Percentiles rank a stretch among this genome's conserved stretches.
phyloP scores from a whole-genome alignment of 2,797 vertebrate genomes.

The Champsocephalus esox region DNA sequence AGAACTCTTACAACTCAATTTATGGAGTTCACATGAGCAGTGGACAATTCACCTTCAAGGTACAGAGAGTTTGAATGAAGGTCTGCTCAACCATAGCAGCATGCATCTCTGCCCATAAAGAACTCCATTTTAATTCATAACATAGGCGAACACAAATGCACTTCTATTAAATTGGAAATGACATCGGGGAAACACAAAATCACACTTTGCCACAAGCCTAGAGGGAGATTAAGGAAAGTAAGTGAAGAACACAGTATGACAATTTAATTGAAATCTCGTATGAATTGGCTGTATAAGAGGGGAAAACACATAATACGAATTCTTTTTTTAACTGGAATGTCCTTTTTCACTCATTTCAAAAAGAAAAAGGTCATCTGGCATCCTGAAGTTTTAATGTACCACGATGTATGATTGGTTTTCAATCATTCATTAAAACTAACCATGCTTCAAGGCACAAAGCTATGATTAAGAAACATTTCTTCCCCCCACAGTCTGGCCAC shows the following conservation, averaged over 20 bases:
- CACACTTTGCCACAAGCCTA: conserved; percentile 72
- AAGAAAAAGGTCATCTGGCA: conserved; percentile 80
- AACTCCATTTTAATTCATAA: conserved; percentile 80
- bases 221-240: conserved; percentile 72
- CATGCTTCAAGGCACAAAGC: conserved; percentile 82
- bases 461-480: conserved; percentile 82
- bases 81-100: conserved; percentile 72
- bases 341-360: conserved; percentile 75
- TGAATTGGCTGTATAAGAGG: conserved; percentile 43
- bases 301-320: conserved; percentile 28
- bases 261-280: conserved; percentile 77
- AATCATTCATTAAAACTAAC: conserved; percentile 86
- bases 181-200: conserved; percentile 69
- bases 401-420: conserved; percentile 86
- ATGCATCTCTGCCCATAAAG: conserved; percentile 68
- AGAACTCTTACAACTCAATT: conserved; percentile 74
- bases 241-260: conserved; percentile 71
- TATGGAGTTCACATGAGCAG: conserved; percentile 71
- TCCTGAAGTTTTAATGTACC: conserved; percentile 78
- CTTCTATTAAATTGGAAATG: conserved; percentile 82
- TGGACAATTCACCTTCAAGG: conserved; percentile 79
- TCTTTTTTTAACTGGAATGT: conserved; percentile 47
- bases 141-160: conserved; percentile 72
- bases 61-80: conserved; percentile 76
- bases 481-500: conserved; percentile 63